phyloP scores from a whole-genome alignment of 1,140 invertebrate genomes.

The Epicauta chinensis region DNA sequence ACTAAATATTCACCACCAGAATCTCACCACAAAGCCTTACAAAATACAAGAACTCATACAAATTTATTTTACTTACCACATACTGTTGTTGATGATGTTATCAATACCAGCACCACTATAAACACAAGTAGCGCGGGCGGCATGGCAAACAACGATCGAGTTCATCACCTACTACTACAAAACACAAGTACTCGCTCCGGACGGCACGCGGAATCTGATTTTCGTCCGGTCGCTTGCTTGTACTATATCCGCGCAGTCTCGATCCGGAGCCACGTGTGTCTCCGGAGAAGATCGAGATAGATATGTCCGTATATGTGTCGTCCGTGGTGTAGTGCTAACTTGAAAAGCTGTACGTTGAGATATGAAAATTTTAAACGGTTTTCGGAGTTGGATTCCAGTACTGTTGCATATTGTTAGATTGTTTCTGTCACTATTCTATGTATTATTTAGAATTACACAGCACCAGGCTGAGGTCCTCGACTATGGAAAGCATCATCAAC shows the following conservation, averaged over 20 bases:
- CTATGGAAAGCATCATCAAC: too few relatives aligned
- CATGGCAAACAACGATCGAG: constrained; percentile 24
- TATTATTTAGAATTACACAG: too few relatives aligned
- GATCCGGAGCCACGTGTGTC: constrained; percentile 26
- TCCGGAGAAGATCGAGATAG: constrained; percentile 2
- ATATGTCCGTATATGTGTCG: neutral
- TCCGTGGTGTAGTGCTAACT: neutral
- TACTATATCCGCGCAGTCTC: constrained; percentile 20
- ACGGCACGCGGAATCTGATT: constrained; percentile 31
- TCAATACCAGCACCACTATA: constrained; percentile 14
- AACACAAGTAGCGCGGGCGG: constrained; percentile 24
- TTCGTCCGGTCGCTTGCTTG: constrained; percentile 9
- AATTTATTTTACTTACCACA: constrained; percentile 24
- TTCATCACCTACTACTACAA: constrained; percentile 21
- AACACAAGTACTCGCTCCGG: constrained; percentile 24
- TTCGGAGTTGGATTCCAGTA: neutral
- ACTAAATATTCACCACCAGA: neutral
- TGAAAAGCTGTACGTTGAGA: neutral
- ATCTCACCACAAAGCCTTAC: neutral
- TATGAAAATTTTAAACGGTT: neutral
- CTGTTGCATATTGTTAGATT: neutral
- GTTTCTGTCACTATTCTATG: too few relatives aligned
- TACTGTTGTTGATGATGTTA: constrained; percentile 1
- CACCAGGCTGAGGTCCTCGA: too few relatives aligned
- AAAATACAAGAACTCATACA: neutral